Percentiles rank a stretch among this genome's conserved stretches.
These are phyloP conservation scores for fruit fly (Drosophila melanogaster) DNA, from an alignment of 1,140 invertebrate species.

Conservation along the genomic window DNA sequence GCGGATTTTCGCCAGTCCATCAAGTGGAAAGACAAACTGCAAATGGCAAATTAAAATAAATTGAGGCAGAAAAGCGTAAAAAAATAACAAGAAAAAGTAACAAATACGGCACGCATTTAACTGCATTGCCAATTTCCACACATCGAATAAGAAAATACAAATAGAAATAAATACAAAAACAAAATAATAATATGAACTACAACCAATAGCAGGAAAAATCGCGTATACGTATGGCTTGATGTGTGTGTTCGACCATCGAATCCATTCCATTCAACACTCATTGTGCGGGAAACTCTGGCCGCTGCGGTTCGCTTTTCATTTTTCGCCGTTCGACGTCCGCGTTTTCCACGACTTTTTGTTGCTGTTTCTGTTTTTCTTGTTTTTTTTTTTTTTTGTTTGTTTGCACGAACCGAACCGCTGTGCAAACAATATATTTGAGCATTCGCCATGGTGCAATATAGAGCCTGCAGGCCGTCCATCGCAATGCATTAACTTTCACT, in stretches of 20 bases:
- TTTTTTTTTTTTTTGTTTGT: conserved; percentile 11
- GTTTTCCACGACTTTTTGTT: conserved; percentile 13
- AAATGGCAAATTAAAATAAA: conserved; percentile 72
- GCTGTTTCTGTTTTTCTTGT: neutral
- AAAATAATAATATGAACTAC: conserved; percentile 7
- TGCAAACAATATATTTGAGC: conserved; percentile 51
- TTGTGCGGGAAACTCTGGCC: conserved; percentile 6
- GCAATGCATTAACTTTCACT: conserved; percentile 77
- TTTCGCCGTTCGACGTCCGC: conserved; percentile 6
- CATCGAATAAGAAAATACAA: conserved; percentile 4
- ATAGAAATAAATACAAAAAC: conserved; percentile 8
- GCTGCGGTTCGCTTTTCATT: conserved; percentile 36
- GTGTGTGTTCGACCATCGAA: conserved; percentile 19
- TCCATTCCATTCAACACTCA: conserved; percentile 16
- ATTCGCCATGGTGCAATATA: conserved; percentile 52
- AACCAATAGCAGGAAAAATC: conserved; percentile 27
- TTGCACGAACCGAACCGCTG: conserved; percentile 36
- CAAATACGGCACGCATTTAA: conserved; percentile 55
- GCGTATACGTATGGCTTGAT: conserved; percentile 45
- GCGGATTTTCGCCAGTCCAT: conserved; percentile 8
- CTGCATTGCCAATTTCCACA: conserved; percentile 49
- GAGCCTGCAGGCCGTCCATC: conserved; percentile 25
- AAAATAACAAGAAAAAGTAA: conserved; percentile 48
- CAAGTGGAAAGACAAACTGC: conserved; percentile 51
- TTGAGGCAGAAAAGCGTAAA: conserved; percentile 56